phyloP scores from a whole-genome alignment of 1,140 invertebrate genomes.

The Euglossa dilemma region DNA sequence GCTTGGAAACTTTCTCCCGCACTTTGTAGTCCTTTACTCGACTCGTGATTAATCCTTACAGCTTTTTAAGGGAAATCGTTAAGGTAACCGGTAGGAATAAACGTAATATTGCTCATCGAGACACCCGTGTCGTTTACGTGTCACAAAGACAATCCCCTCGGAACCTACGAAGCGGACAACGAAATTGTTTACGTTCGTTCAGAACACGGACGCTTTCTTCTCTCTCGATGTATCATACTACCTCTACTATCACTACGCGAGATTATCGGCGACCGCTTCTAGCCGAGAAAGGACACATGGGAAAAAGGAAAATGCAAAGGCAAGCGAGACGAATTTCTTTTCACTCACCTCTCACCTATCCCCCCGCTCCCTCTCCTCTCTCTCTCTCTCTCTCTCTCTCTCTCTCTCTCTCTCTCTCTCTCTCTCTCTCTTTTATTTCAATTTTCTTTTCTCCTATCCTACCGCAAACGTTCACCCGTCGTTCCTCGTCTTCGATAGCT shows the following conservation, averaged over 20 bases:
- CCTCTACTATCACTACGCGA: slow-evolving; percentile 54
- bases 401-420: too few relatives aligned
- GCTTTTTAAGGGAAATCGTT: slow-evolving; percentile 58
- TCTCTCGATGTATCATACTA: slow-evolving; percentile 59
- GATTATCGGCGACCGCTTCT: slow-evolving; percentile 24
- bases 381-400: neutral
- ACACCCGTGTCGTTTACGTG: slow-evolving; percentile 57
- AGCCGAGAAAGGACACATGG: slow-evolving; percentile 7
- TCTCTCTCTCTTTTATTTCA: neutral
- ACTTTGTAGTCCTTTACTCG: slow-evolving; percentile 38
- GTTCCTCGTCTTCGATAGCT: neutral
- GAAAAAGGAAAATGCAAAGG: neutral
- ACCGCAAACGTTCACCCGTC: neutral
- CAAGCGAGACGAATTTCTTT: neutral
- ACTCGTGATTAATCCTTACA: slow-evolving; percentile 25
- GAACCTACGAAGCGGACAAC: slow-evolving; percentile 44
- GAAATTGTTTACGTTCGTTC: neutral
- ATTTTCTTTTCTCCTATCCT: neutral
- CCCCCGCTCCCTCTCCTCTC: neutral
- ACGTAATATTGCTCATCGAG: slow-evolving; percentile 63
- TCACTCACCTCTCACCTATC: too few relatives aligned
- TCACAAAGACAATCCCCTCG: slow-evolving; percentile 63
- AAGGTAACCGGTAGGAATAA: slow-evolving; percentile 60
- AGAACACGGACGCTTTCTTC: slow-evolving; percentile 37
- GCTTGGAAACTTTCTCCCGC: slow-evolving; percentile 27